Conservation (phyloP, 2,888 invertebrate genomes). For the Lagria hirta region DNA sequence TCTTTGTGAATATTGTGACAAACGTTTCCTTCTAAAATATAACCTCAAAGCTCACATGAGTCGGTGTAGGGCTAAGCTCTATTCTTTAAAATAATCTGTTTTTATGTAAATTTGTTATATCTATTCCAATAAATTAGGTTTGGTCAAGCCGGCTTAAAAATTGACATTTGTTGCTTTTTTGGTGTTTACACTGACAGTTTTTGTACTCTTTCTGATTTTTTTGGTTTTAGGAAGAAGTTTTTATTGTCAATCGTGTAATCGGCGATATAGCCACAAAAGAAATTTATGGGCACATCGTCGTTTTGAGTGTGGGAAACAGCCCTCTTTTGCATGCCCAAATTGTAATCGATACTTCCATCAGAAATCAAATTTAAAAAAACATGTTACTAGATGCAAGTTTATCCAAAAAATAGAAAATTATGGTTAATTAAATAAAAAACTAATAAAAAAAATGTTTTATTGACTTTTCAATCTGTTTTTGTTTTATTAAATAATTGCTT, state of each 20-base stretch:
- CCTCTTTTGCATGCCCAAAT: slow-evolving; percentile 62
- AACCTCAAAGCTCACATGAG: slow-evolving; percentile 24
- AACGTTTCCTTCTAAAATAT: slow-evolving; percentile 64
- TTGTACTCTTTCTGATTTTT: neutral
- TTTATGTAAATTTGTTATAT: neutral
- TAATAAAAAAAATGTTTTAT: neutral
- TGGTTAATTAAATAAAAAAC: neutral
- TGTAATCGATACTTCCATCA: slow-evolving; percentile 30
- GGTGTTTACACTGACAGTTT: neutral
- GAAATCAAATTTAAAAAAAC: slow-evolving; percentile 30
- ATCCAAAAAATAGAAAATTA: too few species aligned
- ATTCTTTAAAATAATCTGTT: too few species aligned
- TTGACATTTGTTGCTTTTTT: neutral
- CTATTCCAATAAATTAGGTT: slow-evolving; percentile 1
- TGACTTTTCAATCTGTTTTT: too few species aligned
- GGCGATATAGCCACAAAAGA: slow-evolving; percentile 59
- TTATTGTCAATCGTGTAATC: slow-evolving; percentile 49
- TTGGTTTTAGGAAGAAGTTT: slow-evolving; percentile 2
- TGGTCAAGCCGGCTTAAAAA: too few species aligned
- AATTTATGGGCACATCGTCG: slow-evolving; percentile 43
- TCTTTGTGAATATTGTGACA: slow-evolving; percentile 70
- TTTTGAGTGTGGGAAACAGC: slow-evolving; percentile 63
- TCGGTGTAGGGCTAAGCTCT: neutral
- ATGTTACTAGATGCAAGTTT: too few species aligned
- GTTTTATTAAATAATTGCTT: neutral